A percentile compares a stretch with the other conserved stretches of the same genome.
phyloP scores from a whole-genome alignment of 2,888 invertebrate genomes.

The Ditylenchus weischeri region DNA sequence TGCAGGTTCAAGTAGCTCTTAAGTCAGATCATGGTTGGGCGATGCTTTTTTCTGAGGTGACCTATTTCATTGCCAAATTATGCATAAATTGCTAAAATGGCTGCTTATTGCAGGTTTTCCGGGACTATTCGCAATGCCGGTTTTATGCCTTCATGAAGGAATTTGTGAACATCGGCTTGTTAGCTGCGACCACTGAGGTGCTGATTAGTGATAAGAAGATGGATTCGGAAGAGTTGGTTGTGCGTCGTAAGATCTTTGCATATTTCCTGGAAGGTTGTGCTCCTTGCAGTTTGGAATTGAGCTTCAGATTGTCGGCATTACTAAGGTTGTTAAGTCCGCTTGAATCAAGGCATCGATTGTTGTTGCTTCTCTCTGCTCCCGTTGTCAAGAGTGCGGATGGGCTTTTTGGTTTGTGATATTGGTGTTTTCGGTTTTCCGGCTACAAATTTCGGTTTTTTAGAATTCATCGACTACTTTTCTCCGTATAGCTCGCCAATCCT shows the following conservation, averaged over 20 bases:
- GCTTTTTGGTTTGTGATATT: neutral
- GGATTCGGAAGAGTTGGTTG: neutral
- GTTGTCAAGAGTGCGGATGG: conserved; percentile 9
- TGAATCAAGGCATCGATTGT: conserved; percentile 7
- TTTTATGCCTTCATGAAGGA: neutral
- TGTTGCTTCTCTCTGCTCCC: conserved; percentile 21
- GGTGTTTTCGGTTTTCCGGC: neutral
- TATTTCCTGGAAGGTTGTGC: conserved; percentile 1
- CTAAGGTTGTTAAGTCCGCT: conserved; percentile 15
- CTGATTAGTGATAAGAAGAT: neutral
- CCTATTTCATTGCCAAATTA: neutral
- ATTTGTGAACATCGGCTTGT: neutral
- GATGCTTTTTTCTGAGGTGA: conserved; percentile 5
- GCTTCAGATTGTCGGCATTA: conserved; percentile 24
- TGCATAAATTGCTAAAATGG: neutral
- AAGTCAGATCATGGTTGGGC: conserved; percentile 7
- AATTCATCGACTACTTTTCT: conserved; percentile 21
- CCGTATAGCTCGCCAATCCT: conserved; percentile 12
- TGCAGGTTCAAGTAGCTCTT: neutral
- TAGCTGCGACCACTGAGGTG: neutral
- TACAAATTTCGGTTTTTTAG: conserved; percentile 9
- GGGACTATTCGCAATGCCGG: neutral
- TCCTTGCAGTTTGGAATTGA: neutral
- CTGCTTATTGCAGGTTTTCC: conserved; percentile 2
- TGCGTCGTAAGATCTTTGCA: neutral